A percentile compares a stretch with the other conserved stretches of the same genome.
Evolutionary conservation across 2,888 invertebrate species (phyloP).

Genomic region (Metopia argyrocephala): DNA sequence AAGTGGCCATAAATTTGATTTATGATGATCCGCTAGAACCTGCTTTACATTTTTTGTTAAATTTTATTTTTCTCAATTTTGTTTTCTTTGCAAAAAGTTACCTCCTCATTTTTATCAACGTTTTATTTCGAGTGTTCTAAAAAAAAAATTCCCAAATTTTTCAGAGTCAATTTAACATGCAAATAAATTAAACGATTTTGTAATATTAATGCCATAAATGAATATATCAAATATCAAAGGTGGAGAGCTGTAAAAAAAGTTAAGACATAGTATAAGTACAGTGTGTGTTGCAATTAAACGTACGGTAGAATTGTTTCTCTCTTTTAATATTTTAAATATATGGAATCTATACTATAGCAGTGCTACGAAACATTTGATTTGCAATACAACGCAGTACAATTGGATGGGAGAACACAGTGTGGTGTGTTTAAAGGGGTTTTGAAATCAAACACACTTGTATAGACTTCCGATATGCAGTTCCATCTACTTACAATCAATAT

Average conservation of each 20-base stretch:
- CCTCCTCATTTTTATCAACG: background rate
- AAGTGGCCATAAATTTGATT: constrained; percentile 28
- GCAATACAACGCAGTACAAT: too few species aligned
- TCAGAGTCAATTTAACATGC: background rate
- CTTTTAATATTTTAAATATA: too few species aligned
- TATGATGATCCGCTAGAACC: too few species aligned
- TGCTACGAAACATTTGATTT: too few species aligned
- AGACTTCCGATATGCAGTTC: too few species aligned
- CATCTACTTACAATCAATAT: too few species aligned
- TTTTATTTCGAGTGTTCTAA: background rate
- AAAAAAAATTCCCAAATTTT: background rate
- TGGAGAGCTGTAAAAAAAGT: background rate
- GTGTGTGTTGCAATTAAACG: background rate
- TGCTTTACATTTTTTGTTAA: too few species aligned
- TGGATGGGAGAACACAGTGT: too few species aligned
- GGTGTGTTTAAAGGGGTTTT: too few species aligned
- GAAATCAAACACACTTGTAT: too few species aligned
- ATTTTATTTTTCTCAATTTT: background rate
- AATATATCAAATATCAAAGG: background rate
- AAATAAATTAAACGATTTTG: background rate
- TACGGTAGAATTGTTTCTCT: background rate
- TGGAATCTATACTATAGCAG: too few species aligned
- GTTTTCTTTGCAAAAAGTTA: background rate
- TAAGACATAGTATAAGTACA: background rate
- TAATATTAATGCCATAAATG: background rate